A percentile compares a stretch with the other conserved stretches of the same genome.
Evolutionary conservation across 2,888 invertebrate genomes (phyloP).

Genomic region (Epinotia ramella): DNA sequence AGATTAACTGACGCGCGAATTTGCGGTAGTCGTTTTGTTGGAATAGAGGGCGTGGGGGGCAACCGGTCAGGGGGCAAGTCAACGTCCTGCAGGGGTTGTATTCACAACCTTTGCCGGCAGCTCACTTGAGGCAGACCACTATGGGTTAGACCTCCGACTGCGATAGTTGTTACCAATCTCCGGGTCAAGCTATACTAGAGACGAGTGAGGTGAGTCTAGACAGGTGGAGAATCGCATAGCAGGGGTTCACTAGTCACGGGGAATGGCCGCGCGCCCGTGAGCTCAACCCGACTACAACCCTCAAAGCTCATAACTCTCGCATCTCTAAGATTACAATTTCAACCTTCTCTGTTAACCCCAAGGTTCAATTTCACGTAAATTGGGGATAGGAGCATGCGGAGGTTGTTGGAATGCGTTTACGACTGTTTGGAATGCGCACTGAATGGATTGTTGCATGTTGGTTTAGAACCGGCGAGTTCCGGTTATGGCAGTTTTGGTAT

Average conservation of each 20-base stretch:
- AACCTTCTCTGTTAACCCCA: background rate
- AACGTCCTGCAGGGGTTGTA: constrained; percentile 47
- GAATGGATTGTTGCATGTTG: constrained; percentile 26
- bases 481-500: constrained; percentile 26
- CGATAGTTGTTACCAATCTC: background rate
- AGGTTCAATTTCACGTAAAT: background rate
- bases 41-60: constrained; percentile 46
- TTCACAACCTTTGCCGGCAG: constrained; percentile 1
- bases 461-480: constrained; percentile 28
- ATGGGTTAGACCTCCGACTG: background rate
- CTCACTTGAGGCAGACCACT: background rate
- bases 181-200: background rate
- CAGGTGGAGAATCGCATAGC: constrained; percentile 17
- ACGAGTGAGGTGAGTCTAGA: background rate
- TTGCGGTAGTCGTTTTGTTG: constrained; percentile 17
- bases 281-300: constrained; percentile 26
- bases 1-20: background rate
- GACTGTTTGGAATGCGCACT: constrained; percentile 32
- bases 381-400: background rate
- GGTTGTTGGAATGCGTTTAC: constrained; percentile 32
- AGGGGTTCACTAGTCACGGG: constrained; percentile 47
- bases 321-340: background rate
- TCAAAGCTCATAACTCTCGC: constrained; percentile 19
- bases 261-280: constrained; percentile 50
- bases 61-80: constrained; percentile 50